phyloP scores from a whole-genome alignment of 1,140 invertebrate species.

The Sitophilus oryzae region DNA sequence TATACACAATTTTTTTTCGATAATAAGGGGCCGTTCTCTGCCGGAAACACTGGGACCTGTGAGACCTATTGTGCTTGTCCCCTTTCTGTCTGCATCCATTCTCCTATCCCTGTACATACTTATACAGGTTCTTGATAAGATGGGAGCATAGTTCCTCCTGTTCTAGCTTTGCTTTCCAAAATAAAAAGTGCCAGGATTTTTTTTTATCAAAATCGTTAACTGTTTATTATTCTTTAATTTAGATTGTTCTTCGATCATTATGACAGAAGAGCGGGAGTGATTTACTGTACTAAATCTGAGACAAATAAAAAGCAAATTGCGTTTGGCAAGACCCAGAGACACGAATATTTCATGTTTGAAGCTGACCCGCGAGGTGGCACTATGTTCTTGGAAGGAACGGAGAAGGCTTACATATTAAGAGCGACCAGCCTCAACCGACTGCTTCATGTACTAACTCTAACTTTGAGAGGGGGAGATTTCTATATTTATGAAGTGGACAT shows the following conservation, averaged over 20 bases:
- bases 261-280: slow-evolving; percentile 47
- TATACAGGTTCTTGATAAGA: too few species aligned
- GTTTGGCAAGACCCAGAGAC: slow-evolving; percentile 49
- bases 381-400: slow-evolving; percentile 52
- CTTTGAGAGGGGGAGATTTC: slow-evolving; percentile 40
- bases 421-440: slow-evolving; percentile 54
- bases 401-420: slow-evolving; percentile 52
- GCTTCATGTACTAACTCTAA: slow-evolving; percentile 46
- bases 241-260: slow-evolving; percentile 51
- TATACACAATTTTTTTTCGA: too few species aligned
- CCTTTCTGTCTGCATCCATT: too few species aligned
- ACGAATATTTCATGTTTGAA: slow-evolving; percentile 59
- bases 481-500: slow-evolving; percentile 37
- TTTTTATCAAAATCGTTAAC: too few species aligned
- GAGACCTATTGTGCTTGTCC: too few species aligned
- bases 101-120: too few species aligned
- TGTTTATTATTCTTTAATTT: slow-evolving; percentile 1
- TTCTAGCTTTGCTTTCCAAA: too few species aligned
- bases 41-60: too few species aligned
- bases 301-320: slow-evolving; percentile 46
- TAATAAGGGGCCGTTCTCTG: too few species aligned
- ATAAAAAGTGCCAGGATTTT: too few species aligned
- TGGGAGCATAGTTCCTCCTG: too few species aligned
- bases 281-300: slow-evolving; percentile 44
- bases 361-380: slow-evolving; percentile 54